These are phyloP conservation scores for Meganola albula DNA, from an alignment of 2,888 invertebrate species.

Conservation along the genomic window DNA sequence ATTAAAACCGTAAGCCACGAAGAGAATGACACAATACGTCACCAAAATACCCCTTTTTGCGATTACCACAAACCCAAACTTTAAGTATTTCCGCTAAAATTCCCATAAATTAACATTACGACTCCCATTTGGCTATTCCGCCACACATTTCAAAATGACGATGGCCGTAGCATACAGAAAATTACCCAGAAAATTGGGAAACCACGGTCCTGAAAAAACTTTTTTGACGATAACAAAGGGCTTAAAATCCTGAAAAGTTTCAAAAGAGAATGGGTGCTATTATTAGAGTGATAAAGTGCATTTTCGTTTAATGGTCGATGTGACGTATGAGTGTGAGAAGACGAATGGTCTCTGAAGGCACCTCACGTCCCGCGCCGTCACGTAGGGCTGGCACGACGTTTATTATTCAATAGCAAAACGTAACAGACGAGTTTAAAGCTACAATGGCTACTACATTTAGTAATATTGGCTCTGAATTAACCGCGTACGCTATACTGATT, in stretches of 20 bases:
- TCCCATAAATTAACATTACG: conserved; percentile 45
- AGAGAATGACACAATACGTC: too few species aligned
- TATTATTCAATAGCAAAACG: conserved; percentile 65
- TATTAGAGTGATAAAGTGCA: conserved; percentile 43
- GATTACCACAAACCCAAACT: too few species aligned
- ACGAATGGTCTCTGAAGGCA: conserved; percentile 37
- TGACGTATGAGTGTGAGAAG: conserved; percentile 35
- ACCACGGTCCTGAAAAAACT: conserved; percentile 50
- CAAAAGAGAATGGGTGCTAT: conserved; percentile 34
- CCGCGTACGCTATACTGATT: conserved; percentile 3
- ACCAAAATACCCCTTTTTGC: too few species aligned
- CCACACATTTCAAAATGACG: conserved; percentile 54
- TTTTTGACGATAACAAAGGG: conserved; percentile 27
- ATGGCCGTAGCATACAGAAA: conserved; percentile 41
- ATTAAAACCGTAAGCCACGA: too few species aligned
- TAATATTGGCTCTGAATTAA: conserved; percentile 20
- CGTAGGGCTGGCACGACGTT: conserved; percentile 50
- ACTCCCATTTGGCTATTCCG: conserved; percentile 44
- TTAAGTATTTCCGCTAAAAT: conserved; percentile 30
- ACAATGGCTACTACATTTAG: conserved; percentile 23
- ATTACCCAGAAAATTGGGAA: conserved; percentile 51
- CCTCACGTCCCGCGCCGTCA: conserved; percentile 45
- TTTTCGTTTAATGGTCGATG: conserved; percentile 35
- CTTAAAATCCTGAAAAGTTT: conserved; percentile 31
- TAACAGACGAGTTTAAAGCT: conserved; percentile 52